phyloP scores from a whole-genome alignment of 2,797 vertebrate genomes.

The Macroramphosus scolopax region DNA sequence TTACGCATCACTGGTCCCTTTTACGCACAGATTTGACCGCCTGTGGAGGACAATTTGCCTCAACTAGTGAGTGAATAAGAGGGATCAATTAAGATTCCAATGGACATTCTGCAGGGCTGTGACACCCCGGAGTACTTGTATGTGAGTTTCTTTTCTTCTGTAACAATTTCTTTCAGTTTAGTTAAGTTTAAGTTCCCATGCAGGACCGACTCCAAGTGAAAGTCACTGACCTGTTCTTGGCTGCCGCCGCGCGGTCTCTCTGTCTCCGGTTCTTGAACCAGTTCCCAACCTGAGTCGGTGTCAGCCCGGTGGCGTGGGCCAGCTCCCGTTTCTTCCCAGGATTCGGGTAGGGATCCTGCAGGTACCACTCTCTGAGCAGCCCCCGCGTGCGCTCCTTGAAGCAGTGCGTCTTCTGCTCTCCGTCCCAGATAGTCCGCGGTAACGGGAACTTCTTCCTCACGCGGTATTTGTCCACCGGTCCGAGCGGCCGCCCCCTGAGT shows the following conservation, averaged over 20 bases:
- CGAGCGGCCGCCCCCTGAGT: conserved; percentile 91
- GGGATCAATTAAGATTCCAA: too few species aligned
- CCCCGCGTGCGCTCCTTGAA: conserved; percentile 97
- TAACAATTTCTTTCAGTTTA: too few species aligned
- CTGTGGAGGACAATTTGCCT: conserved; percentile 12
- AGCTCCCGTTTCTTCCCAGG: conserved; percentile 97
- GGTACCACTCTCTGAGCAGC: conserved; percentile 96
- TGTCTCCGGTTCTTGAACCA: conserved; percentile 99
- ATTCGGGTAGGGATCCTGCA: conserved; percentile 98
- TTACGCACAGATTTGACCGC: conserved; percentile 35
- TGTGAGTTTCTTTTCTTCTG: too few species aligned
- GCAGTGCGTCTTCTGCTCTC: conserved; percentile 98
- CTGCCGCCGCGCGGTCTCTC: conserved; percentile 93
- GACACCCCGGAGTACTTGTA: too few species aligned
- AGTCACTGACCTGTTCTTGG: conserved; percentile 91
- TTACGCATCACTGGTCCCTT: conserved; percentile 56
- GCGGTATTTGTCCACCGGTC: conserved; percentile 97
- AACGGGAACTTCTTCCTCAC: conserved; percentile 98
- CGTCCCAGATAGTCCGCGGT: conserved; percentile 97
- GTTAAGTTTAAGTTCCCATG: too few species aligned
- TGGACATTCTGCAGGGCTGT: too few species aligned
- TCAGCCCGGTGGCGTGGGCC: conserved; percentile 95
- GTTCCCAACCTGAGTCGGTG: conserved; percentile 96
- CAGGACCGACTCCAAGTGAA: not conserved
- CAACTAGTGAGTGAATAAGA: not conserved